A percentile compares a stretch with the other conserved stretches of the same genome.
Conservation (phyloP, 2,113 vertebrate genomes). For the Phalacrocorax carbo region DNA sequence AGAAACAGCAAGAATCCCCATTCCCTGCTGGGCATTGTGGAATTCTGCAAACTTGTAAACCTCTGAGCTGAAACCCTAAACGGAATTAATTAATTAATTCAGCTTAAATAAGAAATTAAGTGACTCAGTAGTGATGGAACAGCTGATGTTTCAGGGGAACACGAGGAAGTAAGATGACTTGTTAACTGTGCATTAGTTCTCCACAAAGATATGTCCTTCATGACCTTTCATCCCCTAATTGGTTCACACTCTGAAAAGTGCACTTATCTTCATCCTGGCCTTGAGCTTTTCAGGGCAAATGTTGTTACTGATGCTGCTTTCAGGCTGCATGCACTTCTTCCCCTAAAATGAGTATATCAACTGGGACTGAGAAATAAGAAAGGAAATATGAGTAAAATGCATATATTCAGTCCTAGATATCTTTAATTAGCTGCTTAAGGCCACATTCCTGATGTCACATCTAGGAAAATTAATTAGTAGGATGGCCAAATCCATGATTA, state of each 20-base stretch:
- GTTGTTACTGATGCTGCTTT: neutral
- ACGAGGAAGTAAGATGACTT: neutral
- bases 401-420: neutral
- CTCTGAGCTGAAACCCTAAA: neutral
- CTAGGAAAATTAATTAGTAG: neutral
- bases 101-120: no score
- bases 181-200: neutral
- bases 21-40: neutral
- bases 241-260: neutral
- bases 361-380: neutral
- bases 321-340: neutral
- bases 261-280: neutral
- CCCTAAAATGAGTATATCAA: neutral
- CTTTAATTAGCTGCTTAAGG: neutral
- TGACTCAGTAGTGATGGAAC: neutral
- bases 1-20: neutral
- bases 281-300: neutral
- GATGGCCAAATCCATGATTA: neutral
- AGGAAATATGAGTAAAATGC: neutral
- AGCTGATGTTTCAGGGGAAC: neutral
- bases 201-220: neutral
- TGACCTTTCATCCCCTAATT: neutral
- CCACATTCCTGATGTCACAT: neutral
- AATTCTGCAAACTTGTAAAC: neutral
- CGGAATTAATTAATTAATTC: neutral